Base-by-base conservation (phyloP, 2,888 invertebrate genomes). In the Dione vanillae region DNA sequence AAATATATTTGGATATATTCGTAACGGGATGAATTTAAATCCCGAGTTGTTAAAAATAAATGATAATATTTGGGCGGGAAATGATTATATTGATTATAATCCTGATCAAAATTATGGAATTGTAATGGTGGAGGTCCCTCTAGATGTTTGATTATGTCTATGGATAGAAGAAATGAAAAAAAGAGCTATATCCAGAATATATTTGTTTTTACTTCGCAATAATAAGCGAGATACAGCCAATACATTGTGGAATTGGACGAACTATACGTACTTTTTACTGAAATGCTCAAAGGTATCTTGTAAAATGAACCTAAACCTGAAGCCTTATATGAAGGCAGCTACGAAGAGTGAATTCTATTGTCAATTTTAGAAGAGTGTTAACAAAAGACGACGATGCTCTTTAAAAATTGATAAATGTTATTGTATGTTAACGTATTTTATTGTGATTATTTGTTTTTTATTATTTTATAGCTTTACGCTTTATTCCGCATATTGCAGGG, bases 11-110 rank as follows among this genome's bases (percentile, higher is more conserved):
- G 79, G 82, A 27, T 74, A 77, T 20, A 65, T 80, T 14, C 72
- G 82, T 2, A 83, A 86, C 62, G 90, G 90, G 16, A 71, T 89
- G 43, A 78, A 79, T 54, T 77, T 91, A 37, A 82, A 83, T 62
- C 88, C 90, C 16, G 91, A 91, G 75, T 74, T 82, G 49, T 62
- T 91, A 66, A 90, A 91, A 73, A 83, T 80, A 14, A 75, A 77
- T 6, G 67, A 79, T 11, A 82, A 84, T 70, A 73, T 88, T 9
- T 77, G 80, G 11, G 75, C 74, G 35, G 87, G 87, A 9, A 89
- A 89, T 67, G 87, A 89, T 69, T 89, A 89, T 65, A 81, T 89
- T 73, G 90, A 91, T 72, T 90, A 84, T 67, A 83, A 83, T 69
- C 85, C 68, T 9, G 62, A 64, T 43, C 54, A 68, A 62, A 68